Conservation (phyloP, 2,888 invertebrate species). For the Anarsia innoxiella region DNA sequence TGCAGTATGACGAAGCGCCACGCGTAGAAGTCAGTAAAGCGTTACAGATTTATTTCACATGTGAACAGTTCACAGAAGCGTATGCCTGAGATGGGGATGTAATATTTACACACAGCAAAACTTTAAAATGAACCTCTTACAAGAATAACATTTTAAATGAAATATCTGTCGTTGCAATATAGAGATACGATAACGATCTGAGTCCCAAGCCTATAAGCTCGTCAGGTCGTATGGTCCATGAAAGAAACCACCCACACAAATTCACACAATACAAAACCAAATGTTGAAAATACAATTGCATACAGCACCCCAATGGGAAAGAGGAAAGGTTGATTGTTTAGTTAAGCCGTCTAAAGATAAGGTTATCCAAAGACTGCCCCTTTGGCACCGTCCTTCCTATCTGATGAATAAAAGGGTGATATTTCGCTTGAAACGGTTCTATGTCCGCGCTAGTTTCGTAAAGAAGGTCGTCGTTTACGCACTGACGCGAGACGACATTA, state of each 20-base stretch:
- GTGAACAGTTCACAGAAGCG: slow-evolving; percentile 8
- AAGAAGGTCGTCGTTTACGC: slow-evolving; percentile 2
- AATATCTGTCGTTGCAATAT: too few species aligned
- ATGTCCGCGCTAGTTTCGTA: background rate
- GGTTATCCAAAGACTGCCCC: slow-evolving; percentile 9
- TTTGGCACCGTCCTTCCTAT: slow-evolving; percentile 4
- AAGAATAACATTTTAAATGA: too few species aligned
- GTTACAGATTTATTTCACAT: slow-evolving; percentile 4
- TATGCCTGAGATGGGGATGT: slow-evolving; percentile 1
- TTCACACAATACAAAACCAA: too few species aligned
- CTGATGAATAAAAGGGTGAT: slow-evolving; percentile 9
- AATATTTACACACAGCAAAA: background rate
- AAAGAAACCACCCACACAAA: too few species aligned
- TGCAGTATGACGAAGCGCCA: background rate
- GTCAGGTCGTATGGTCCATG: too few species aligned
- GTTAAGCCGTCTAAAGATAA: slow-evolving; percentile 3
- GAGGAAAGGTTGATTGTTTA: slow-evolving; percentile 9
- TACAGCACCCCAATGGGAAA: background rate
- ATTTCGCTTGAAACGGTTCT: slow-evolving; percentile 6
- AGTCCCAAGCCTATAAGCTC: too few species aligned
- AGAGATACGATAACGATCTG: too few species aligned
- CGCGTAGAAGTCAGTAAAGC: slow-evolving; percentile 5
- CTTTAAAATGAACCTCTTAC: too few species aligned
- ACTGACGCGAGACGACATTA: background rate
- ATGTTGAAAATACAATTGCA: background rate